These are phyloP conservation scores for Lydus trimaculatus DNA, from an alignment of 2,888 invertebrate genomes.

Conservation along the genomic window DNA sequence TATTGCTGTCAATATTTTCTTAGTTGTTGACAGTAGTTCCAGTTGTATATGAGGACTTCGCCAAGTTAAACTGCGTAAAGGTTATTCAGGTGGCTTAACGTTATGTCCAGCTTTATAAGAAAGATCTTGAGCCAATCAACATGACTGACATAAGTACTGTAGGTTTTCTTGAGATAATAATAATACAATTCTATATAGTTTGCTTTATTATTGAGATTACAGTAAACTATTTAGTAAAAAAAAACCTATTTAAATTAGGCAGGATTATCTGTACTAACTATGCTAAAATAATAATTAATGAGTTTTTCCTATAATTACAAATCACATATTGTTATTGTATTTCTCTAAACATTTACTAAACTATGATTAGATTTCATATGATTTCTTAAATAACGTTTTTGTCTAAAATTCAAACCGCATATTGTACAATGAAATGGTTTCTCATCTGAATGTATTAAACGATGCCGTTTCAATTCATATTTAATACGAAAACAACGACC, in stretches of 20 bases:
- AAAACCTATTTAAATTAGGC: background rate
- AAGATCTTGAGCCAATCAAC: too few relatives aligned
- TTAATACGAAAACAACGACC: slow-evolving; percentile 67
- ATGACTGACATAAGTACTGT: too few relatives aligned
- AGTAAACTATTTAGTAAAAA: background rate
- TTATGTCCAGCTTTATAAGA: too few relatives aligned
- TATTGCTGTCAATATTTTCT: too few relatives aligned
- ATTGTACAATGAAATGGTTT: slow-evolving; percentile 62
- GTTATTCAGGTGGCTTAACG: too few relatives aligned
- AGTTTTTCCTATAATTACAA: too few relatives aligned
- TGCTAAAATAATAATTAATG: background rate
- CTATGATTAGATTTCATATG: slow-evolving; percentile 61
- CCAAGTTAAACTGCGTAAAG: too few relatives aligned
- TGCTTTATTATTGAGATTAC: background rate
- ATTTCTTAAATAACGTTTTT: slow-evolving; percentile 64
- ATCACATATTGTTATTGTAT: background rate
- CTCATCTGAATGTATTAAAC: slow-evolving; percentile 63
- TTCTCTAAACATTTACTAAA: slow-evolving; percentile 17
- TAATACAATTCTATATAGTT: background rate
- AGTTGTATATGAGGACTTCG: too few relatives aligned
- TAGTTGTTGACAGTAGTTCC: too few relatives aligned
- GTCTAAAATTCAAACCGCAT: slow-evolving; percentile 61
- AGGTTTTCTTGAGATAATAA: too few relatives aligned
- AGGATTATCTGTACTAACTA: background rate
- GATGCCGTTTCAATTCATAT: slow-evolving; percentile 67